Conservation (phyloP, 2,888 invertebrate species). For the Xestoiulus laeticollis region DNA sequence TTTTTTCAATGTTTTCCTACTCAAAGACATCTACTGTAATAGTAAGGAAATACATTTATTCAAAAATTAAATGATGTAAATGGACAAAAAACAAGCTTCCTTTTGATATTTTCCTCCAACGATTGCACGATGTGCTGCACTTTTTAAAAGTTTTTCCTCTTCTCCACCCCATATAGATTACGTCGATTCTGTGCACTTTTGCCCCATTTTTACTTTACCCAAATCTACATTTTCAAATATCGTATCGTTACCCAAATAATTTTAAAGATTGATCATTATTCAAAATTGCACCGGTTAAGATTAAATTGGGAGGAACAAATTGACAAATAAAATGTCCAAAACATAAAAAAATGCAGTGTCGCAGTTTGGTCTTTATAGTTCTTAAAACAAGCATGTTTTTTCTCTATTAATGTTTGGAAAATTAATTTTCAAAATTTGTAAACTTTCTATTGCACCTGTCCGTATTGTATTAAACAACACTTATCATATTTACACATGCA, state of each 20-base stretch:
- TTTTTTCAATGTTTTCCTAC: too few relatives aligned
- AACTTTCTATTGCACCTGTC: background rate
- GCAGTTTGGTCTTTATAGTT: background rate
- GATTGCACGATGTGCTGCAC: too few relatives aligned
- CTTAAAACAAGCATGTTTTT: too few relatives aligned
- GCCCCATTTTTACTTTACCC: background rate
- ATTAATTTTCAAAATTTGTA: too few relatives aligned
- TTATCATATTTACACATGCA: background rate
- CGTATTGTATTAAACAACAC: background rate
- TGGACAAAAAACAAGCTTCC: too few relatives aligned
- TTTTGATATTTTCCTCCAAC: too few relatives aligned
- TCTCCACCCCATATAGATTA: background rate
- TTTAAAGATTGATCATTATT: background rate
- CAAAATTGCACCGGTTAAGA: background rate
- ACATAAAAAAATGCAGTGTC: background rate
- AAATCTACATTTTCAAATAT: background rate
- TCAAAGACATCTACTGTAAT: too few relatives aligned
- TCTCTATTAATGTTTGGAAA: too few relatives aligned
- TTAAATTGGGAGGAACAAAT: background rate
- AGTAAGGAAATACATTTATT: too few relatives aligned
- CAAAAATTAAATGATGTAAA: too few relatives aligned
- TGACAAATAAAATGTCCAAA: background rate
- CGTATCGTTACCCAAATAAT: background rate
- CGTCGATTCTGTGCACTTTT: background rate
- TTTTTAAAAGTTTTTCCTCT: too few relatives aligned